phyloP scores from a whole-genome alignment of 2,797 vertebrate genomes.

The Gymnopithys bicolor region DNA sequence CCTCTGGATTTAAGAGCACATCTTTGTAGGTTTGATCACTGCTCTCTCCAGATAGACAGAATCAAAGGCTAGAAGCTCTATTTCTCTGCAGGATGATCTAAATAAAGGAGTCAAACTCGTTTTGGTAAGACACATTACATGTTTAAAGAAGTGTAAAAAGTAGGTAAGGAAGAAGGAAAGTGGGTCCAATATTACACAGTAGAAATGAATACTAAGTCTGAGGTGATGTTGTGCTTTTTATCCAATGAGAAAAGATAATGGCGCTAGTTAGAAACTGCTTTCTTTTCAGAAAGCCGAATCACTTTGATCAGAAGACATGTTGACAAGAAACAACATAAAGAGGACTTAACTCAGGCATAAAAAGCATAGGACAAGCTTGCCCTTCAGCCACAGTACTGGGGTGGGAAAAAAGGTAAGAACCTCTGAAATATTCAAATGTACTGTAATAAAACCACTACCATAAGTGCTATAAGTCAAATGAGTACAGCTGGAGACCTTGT shows the following conservation, averaged over 20 bases:
- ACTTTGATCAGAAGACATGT: not conserved
- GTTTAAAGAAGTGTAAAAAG: not conserved
- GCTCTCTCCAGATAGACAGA: not conserved
- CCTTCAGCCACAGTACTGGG: not conserved
- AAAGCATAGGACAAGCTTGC: not conserved
- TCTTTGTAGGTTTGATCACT: not conserved
- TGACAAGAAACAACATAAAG: not conserved
- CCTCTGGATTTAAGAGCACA: not conserved
- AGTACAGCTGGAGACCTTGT: not conserved
- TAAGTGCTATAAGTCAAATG: not conserved
- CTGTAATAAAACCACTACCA: not conserved
- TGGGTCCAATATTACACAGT: not conserved
- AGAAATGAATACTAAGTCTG: not conserved
- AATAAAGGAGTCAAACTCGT: not conserved
- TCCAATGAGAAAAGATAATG: not conserved
- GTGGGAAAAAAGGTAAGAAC: not conserved
- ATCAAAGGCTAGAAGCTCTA: not conserved
- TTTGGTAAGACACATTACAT: not conserved
- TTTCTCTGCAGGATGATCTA: not conserved
- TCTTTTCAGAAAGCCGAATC: not conserved
- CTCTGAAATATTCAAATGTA: not conserved
- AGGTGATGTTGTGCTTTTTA: not conserved
- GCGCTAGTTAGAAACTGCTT: not conserved
- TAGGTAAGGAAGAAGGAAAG: not conserved
- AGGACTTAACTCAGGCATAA: not conserved